Base-by-base conservation (phyloP, 1,140 invertebrate species). In the Myzus persicae region DNA sequence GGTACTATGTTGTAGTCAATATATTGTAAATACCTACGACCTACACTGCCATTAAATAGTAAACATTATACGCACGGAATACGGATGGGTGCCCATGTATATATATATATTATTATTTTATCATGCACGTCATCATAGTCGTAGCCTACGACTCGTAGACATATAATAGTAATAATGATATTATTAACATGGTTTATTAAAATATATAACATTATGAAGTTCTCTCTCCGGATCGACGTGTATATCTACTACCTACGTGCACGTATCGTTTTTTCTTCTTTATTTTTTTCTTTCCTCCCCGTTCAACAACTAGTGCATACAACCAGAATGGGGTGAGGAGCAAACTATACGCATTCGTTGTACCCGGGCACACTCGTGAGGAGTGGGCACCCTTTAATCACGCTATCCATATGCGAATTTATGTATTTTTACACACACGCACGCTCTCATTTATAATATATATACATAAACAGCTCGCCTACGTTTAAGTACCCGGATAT, bases 341-440 rank as follows among this genome's bases (percentile, higher is more conserved):
- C 5, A 31, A 44, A 85, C 4, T 22, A 44, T 31, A 42, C 40
- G 40, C 40, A 42, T 46, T 38, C 81, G 40, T 44, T 42, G 84
- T 85, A 31, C 42, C 42, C 84, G 40, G 42, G 84, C 1, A 40
- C 84, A 84, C 81, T 84, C 38, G 8, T n/a, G 59, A 84, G 36
- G 81, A 84, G 81, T 84, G 59, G 59, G 40, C 42, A 85, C 42
- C 42, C 42, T 85, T 85, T 44, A 46, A 85, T 85, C 84, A 85
- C 84, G 84, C 40, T 85, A 44, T 85, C 84, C 84, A 31, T 85
- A 85, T 44, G 84, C 42, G 84, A 26, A 42, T 85, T 85, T 85
- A 31, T 85, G 84, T 44, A 31, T 44, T 42, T 44, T 44, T 46
- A 44, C 31, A 46, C 26, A 31, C 40, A 42, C 36, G 40, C 38